Base-by-base conservation (phyloP, 2,888 invertebrate species). In the Drosophila mimetica region DNA sequence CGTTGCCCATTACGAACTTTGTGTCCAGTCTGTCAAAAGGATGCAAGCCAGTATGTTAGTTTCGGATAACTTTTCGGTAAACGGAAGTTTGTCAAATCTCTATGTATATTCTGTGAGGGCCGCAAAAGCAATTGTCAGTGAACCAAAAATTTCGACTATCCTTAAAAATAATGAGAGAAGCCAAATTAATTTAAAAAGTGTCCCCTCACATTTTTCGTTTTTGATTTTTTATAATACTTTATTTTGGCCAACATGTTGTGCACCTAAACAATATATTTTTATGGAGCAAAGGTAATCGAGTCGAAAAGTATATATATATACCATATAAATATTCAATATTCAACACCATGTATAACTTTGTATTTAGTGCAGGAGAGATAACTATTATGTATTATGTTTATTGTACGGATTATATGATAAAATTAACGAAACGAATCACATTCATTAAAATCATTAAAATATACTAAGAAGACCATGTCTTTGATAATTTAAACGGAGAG, bases 361-460 rank as follows among this genome's bases (percentile, higher is more conserved):
- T 58, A 60, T 58, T 51, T 61, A 70, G 47, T 36, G 47, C 18
- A 34, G 44, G 34, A 53, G 48, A 65, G 61, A 59, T 70, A 66
- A 84, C 79, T 82, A 79, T 74, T 77, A 85, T 82, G 64, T 79
- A 79, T 79, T 82, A 82, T 75, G 82, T 85, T 82, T 85, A 82
- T 79, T 77, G 61, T 70, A 81, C 73, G 74, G 69, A 74, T 76
- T 77, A 72, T 77, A 75, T 78, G 61, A 84, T 70, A 59, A 67
- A 54, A 63, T 47, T 71, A 77, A 72, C 72, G 69, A 85, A 66
- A 66, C 57, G 73, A 80, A 81, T 77, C 75, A 81, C 74, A 79
- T 79, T 75, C 74, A 79, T 71, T 72, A 72, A 73, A 59, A 51
- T 41, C 39, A 70, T 41, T 72, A 60, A 72, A 74, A 36, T 65